These are phyloP conservation scores for Leptothorax acervorum DNA, from an alignment of 2,888 invertebrate genomes.

Conservation along the genomic window DNA sequence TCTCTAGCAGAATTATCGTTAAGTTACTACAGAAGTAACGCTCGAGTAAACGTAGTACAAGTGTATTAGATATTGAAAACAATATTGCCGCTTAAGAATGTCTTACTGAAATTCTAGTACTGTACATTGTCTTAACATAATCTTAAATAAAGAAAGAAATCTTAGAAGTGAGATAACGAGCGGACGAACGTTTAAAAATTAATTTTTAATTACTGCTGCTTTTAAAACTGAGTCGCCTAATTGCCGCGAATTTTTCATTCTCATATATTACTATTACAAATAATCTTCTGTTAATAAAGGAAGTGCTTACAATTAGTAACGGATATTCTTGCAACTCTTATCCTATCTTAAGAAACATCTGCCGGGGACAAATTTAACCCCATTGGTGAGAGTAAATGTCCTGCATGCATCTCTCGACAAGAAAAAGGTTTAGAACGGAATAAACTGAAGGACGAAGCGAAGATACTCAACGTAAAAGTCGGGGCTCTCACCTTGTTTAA, in stretches of 20 bases:
- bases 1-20: too few relatives aligned
- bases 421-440: background rate
- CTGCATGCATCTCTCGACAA: background rate
- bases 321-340: background rate
- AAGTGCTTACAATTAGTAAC: background rate
- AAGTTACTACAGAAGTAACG: too few relatives aligned
- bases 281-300: background rate
- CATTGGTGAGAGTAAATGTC: background rate
- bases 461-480: constrained; percentile 19
- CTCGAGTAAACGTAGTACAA: too few relatives aligned
- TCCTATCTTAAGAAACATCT: background rate
- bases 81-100: background rate
- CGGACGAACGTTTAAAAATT: background rate
- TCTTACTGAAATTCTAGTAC: background rate
- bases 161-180: background rate
- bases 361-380: background rate
- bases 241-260: background rate
- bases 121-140: background rate
- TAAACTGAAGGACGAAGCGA: background rate
- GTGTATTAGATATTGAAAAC: background rate
- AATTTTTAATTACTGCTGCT: background rate
- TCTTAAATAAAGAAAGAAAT: background rate
- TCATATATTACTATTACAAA: background rate
- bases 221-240: background rate
- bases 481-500: constrained; percentile 63